phyloP scores from a whole-genome alignment of 2,888 invertebrate species.

The Helleia helle region DNA sequence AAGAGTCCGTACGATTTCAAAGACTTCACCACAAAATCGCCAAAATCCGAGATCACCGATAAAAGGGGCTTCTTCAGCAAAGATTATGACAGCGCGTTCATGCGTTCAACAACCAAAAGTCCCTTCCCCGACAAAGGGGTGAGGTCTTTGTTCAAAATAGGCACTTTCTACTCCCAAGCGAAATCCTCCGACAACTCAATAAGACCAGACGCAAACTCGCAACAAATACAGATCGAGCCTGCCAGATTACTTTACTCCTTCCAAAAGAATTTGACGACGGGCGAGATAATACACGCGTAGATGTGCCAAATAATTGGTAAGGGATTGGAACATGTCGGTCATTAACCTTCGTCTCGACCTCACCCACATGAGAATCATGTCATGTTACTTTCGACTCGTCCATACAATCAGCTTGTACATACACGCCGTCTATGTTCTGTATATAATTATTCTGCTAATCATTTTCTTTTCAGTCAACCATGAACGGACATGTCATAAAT shows the following conservation, averaged over 20 bases:
- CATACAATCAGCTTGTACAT: conserved; percentile 4
- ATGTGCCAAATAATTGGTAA: conserved; percentile 58
- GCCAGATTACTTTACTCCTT: conserved; percentile 53
- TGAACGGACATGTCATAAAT: conserved; percentile 2
- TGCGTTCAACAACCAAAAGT: conserved; percentile 69
- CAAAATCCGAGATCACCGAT: conserved; percentile 27
- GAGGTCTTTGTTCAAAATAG: conserved; percentile 58
- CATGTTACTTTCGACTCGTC: background rate
- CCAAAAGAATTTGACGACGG: conserved; percentile 56
- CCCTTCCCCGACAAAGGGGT: conserved; percentile 52
- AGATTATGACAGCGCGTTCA: conserved; percentile 49
- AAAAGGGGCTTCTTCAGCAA: conserved; percentile 54
- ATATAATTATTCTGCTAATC: background rate
- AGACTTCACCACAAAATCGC: conserved; percentile 51
- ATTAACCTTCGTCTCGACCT: conserved; percentile 27
- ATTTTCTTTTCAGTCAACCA: conserved; percentile 18
- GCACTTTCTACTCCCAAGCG: conserved; percentile 59
- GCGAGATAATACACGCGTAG: conserved; percentile 41
- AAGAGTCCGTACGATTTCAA: conserved; percentile 73
- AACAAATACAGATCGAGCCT: conserved; percentile 64
- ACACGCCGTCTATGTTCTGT: conserved; percentile 1
- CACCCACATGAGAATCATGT: background rate
- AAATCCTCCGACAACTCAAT: conserved; percentile 62
- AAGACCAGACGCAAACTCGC: conserved; percentile 63
- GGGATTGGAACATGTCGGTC: conserved; percentile 35